These are phyloP conservation scores for Zenarchopterus dispar DNA, from an alignment of 2,797 vertebrate genomes.

Conservation along the genomic window DNA sequence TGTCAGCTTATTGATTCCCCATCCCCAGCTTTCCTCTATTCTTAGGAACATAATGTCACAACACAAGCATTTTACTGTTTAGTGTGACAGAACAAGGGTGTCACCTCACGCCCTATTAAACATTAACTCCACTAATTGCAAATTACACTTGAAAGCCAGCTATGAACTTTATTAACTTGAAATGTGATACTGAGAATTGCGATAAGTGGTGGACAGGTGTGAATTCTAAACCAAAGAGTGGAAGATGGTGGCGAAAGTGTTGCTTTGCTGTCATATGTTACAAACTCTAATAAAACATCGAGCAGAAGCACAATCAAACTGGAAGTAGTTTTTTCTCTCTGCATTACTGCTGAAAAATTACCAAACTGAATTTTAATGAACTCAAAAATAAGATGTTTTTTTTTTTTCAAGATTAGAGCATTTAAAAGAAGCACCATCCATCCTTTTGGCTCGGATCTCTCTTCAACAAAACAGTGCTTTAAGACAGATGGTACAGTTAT, in stretches of 20 bases:
- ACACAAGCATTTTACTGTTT: constrained; percentile 50
- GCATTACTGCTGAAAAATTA: too few relatives aligned
- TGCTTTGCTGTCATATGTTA: constrained; percentile 41
- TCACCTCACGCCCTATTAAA: constrained; percentile 57
- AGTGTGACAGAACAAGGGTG: constrained; percentile 46
- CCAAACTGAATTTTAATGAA: too few relatives aligned
- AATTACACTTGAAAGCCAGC: constrained; percentile 39
- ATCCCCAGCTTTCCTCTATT: constrained; percentile 57
- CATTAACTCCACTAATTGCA: constrained; percentile 57
- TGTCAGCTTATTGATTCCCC: constrained; percentile 54
- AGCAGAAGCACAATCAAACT: not conserved
- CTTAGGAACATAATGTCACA: constrained; percentile 66
- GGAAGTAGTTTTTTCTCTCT: not conserved
- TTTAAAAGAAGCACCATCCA: too few relatives aligned
- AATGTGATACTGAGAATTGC: constrained; percentile 33
- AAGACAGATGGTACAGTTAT: too few relatives aligned
- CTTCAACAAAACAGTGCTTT: too few relatives aligned
- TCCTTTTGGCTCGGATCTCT: too few relatives aligned
- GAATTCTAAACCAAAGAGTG: constrained; percentile 38
- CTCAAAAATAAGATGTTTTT: too few relatives aligned
- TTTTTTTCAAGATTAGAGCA: too few relatives aligned
- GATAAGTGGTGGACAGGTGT: constrained; percentile 59
- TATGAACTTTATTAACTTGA: constrained; percentile 47
- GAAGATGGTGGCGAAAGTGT: constrained; percentile 34
- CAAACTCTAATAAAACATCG: constrained; percentile 12